Evolutionary conservation across 1,140 invertebrate species (phyloP), one percentile per base, ranked within the genome.

Genomic region (Eciton burchellii): DNA sequence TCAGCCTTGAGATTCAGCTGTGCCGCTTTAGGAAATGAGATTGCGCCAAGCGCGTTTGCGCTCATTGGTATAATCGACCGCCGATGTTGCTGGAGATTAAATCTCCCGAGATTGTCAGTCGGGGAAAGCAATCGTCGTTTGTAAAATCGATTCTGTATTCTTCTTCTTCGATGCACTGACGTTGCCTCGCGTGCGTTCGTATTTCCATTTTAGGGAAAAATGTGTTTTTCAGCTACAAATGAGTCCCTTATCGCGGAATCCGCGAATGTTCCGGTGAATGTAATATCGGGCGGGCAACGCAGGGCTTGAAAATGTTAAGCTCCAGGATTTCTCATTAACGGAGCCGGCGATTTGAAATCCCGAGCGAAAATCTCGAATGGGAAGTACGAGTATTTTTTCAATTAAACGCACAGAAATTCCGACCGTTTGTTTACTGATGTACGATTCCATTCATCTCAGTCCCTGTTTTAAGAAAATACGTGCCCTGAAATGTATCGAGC

Each of bases 381-480:
- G 41, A 29, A 16, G 24, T 54, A 24, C 77, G 79, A 65, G 47
- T 74, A 77, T 83, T 72, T 56, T 73, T 47, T 62, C 85, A 86
- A 87, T 86, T 87, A 87, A 83, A 83, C 81, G 85, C 85, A 71
- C 81, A 84, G 86, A 85, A 83, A 83, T 81, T 65, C 81, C 47
- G 19, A 35, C 6, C 6, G 6, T 35, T 3, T 35, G 6, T 35
- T 3, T 35, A 35, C n/a, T n/a, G n/a, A n/a, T n/a, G n/a, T n/a
- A n/a, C n/a, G n/a, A n/a, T n/a, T n/a, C n/a, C n/a, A n/a, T n/a
- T n/a, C n/a, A n/a, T n/a, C n/a, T n/a, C n/a, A n/a, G n/a, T n/a
- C n/a, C n/a, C n/a, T n/a, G n/a, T 35, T 35, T 35, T 35, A 35
- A n/a, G n/a, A n/a, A n/a, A 35, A 35, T 35, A 35, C 6, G 35